Percentiles rank a stretch among this genome's conserved stretches.
These are phyloP conservation scores for Drosophila busckii DNA, from an alignment of 1,140 invertebrate species.

Conservation along the genomic window DNA sequence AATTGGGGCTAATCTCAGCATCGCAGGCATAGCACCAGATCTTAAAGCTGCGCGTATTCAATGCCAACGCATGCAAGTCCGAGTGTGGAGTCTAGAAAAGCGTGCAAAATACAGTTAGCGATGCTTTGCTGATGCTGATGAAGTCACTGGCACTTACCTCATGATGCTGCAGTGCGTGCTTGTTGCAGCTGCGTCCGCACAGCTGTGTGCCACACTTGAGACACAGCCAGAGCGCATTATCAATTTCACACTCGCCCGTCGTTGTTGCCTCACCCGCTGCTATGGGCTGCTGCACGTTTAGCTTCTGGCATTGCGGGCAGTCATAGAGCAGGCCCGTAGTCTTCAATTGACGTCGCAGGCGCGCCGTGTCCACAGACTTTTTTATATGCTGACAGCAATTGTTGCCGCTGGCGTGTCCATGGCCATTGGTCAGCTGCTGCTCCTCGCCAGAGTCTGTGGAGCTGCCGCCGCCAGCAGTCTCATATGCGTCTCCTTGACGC, in stretches of 20 bases:
- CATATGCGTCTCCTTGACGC: slow-evolving; percentile 82
- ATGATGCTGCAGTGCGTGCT: slow-evolving; percentile 89
- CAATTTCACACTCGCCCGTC: slow-evolving; percentile 81
- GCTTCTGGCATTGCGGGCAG: slow-evolving; percentile 82
- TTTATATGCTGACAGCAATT: slow-evolving; percentile 85
- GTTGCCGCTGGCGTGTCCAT: slow-evolving; percentile 50
- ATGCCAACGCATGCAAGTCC: slow-evolving; percentile 86
- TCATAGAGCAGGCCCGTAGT: slow-evolving; percentile 81
- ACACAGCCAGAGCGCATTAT: slow-evolving; percentile 84
- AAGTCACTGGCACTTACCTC: slow-evolving; percentile 66
- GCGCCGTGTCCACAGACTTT: slow-evolving; percentile 84
- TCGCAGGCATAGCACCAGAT: slow-evolving; percentile 88
- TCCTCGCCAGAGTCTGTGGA: slow-evolving; percentile 84
- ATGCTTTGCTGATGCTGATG: not conserved
- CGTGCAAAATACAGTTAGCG: not conserved
- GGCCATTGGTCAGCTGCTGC: slow-evolving; percentile 56
- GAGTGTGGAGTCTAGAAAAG: slow-evolving; percentile 83
- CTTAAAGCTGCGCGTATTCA: slow-evolving; percentile 86
- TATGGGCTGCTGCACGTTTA: not conserved
- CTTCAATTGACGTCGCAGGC: slow-evolving; percentile 83
- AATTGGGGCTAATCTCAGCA: slow-evolving; percentile 81
- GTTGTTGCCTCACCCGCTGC: not conserved
- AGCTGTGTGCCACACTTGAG: slow-evolving; percentile 86
- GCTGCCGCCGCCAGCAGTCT: slow-evolving; percentile 79
- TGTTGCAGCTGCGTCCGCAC: slow-evolving; percentile 85